A percentile compares a stretch with the other conserved stretches of the same genome.
phyloP scores from a whole-genome alignment of 2,797 vertebrate genomes.

The Enteromius radiatus region DNA sequence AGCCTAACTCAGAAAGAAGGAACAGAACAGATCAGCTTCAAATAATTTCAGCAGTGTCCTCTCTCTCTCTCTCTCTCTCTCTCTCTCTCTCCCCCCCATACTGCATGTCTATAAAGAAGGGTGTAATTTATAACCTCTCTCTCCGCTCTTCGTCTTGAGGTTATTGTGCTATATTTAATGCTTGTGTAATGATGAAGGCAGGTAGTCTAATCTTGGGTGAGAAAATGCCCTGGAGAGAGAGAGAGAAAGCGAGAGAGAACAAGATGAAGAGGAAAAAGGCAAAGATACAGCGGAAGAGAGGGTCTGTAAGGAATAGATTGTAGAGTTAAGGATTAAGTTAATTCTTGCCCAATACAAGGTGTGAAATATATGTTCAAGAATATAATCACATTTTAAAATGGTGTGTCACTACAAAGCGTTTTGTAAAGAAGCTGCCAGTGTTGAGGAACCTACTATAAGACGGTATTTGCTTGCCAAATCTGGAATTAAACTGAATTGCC shows the following conservation, averaged over 20 bases:
- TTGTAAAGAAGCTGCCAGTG: not conserved
- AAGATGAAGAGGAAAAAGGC: slow-evolving; percentile 42
- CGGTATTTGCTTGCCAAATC: not conserved
- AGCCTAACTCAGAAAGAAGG: slow-evolving; percentile 7
- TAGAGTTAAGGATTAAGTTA: slow-evolving; percentile 9
- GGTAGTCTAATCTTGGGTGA: slow-evolving; percentile 51
- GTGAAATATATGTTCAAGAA: slow-evolving; percentile 27
- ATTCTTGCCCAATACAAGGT: not conserved
- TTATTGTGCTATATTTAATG: slow-evolving; percentile 60
- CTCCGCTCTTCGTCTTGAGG: slow-evolving; percentile 45
- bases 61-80: not conserved
- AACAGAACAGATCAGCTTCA: slow-evolving; percentile 21
- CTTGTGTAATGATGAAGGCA: slow-evolving; percentile 51
- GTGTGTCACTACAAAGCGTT: slow-evolving; percentile 1
- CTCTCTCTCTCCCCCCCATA: not conserved
- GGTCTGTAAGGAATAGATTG: slow-evolving; percentile 25
- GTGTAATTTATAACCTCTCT: slow-evolving; percentile 53
- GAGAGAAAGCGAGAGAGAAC: slow-evolving; percentile 34
- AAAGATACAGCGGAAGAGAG: slow-evolving; percentile 11
- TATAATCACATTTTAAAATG: not conserved
- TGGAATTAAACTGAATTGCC: not conserved
- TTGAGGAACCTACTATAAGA: not conserved
- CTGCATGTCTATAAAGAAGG: slow-evolving; percentile 35
- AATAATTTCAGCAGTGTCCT: slow-evolving; percentile 21
- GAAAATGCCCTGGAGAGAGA: slow-evolving; percentile 50